Evolutionary conservation across 2,888 invertebrate genomes (phyloP).

Genomic region (Lasioglossum lativentre): DNA sequence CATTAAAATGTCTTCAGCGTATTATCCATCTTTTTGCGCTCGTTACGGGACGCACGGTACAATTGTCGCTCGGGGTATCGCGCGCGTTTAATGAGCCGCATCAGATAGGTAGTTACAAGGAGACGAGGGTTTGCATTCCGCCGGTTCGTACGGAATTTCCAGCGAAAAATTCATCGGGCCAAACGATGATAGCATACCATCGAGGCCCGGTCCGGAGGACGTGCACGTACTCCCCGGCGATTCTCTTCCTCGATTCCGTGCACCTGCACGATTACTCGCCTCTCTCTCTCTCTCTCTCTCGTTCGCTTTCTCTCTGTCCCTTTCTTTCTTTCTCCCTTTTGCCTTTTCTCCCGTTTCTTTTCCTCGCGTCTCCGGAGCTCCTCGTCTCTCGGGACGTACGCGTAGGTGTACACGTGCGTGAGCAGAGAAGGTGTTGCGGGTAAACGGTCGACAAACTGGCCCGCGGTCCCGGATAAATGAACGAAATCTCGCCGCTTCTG

Average conservation of each 20-base stretch:
- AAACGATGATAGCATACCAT: conserved; percentile 68
- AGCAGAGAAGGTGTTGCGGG: conserved; percentile 67
- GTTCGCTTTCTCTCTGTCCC: not conserved
- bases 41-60: conserved; percentile 38
- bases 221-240: conserved; percentile 22
- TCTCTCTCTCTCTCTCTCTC: not conserved
- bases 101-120: conserved; percentile 62
- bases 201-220: conserved; percentile 27
- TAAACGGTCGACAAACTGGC: conserved; percentile 70
- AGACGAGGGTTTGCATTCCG: conserved; percentile 62
- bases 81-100: conserved; percentile 70
- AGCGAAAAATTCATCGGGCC: conserved; percentile 68
- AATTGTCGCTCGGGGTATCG: conserved; percentile 64
- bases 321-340: not conserved
- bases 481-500: conserved; percentile 71
- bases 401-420: conserved; percentile 40
- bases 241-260: conserved; percentile 40
- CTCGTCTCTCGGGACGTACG: conserved; percentile 4
- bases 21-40: conserved; percentile 19
- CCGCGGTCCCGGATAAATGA: conserved; percentile 66
- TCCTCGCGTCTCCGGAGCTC: not conserved
- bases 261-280: conserved; percentile 50
- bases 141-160: conserved; percentile 63
- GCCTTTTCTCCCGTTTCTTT: not conserved
- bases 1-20: conserved; percentile 10